Evolutionary conservation across 1,140 invertebrate species (phyloP).

Genomic region (Penaeus vannamei): DNA sequence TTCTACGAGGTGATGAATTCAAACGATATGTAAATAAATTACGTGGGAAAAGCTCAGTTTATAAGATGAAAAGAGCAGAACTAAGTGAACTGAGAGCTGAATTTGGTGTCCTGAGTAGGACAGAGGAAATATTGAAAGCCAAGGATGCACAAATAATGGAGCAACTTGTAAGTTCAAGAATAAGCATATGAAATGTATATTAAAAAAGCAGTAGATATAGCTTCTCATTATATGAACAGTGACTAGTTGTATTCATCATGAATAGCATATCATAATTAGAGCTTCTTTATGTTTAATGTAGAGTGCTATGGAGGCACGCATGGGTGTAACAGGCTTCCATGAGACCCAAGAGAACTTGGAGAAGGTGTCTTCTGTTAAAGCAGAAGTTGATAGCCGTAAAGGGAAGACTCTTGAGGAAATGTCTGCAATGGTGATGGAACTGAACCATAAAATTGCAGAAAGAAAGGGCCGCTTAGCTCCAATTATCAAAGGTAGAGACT

Average conservation of each 20-base stretch:
- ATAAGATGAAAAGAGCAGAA: constrained; percentile 84
- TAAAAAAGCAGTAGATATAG: background rate
- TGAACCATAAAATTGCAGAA: constrained; percentile 75
- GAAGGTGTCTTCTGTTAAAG: constrained; percentile 76
- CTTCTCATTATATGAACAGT: background rate
- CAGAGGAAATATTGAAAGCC: constrained; percentile 77
- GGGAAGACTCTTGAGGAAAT: constrained; percentile 77
- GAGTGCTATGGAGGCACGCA: constrained; percentile 70
- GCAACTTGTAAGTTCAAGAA: constrained; percentile 72
- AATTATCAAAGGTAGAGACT: constrained; percentile 76
- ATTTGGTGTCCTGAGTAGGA: constrained; percentile 78
- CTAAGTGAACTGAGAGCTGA: constrained; percentile 82
- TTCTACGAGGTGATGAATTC: constrained; percentile 85
- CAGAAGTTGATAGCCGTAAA: constrained; percentile 76
- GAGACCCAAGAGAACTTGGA: constrained; percentile 76
- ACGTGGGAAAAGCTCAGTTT: constrained; percentile 83
- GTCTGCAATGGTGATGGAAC: constrained; percentile 75
- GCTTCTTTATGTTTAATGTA: constrained; percentile 54
- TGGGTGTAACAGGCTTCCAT: constrained; percentile 75
- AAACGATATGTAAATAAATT: constrained; percentile 86
- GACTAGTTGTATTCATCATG: background rate
- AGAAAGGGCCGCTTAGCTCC: constrained; percentile 78
- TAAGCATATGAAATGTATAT: background rate
- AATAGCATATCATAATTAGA: background rate
- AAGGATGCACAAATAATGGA: constrained; percentile 72